These are phyloP conservation scores for Nysson spinosus DNA, from an alignment of 2,888 invertebrate species.

Conservation along the genomic window DNA sequence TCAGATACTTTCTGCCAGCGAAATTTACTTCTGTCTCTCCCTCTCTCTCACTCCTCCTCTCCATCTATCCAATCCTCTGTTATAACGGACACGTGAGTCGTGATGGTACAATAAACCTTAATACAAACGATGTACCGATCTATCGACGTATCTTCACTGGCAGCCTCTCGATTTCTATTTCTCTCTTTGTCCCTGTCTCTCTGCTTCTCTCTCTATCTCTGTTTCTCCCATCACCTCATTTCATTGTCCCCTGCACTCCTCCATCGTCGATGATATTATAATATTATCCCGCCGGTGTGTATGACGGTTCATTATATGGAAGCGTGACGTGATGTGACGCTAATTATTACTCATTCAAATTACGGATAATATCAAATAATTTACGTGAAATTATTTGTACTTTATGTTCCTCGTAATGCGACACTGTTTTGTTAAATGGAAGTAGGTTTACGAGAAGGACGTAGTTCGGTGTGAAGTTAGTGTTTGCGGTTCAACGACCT, in stretches of 20 bases:
- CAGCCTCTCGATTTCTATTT: conserved; percentile 4
- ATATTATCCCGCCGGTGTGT: no score
- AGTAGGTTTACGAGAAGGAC: background rate
- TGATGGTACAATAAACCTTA: conserved; percentile 25
- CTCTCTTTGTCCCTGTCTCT: conserved; percentile 18
- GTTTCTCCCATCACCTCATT: no score
- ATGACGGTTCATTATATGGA: no score
- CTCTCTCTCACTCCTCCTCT: conserved; percentile 12
- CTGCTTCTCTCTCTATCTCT: no score
- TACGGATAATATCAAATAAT: no score
- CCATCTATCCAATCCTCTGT: background rate
- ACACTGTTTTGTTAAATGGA: no score
- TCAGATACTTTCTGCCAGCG: conserved; percentile 10
- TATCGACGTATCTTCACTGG: conserved; percentile 30
- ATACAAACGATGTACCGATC: conserved; percentile 22
- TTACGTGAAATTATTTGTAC: no score
- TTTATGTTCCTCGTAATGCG: no score
- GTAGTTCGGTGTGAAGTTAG: no score
- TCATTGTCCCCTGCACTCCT: no score
- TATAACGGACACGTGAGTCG: conserved; percentile 9
- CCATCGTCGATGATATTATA: background rate
- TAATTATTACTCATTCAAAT: no score
- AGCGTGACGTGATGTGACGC: no score
- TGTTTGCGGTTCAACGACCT: conserved; percentile 48
- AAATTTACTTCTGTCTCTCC: background rate